Percentiles rank a stretch among this genome's conserved stretches.
These are phyloP conservation scores for Gadus chalcogrammus DNA, from an alignment of 2,113 vertebrate genomes.

Conservation along the genomic window DNA sequence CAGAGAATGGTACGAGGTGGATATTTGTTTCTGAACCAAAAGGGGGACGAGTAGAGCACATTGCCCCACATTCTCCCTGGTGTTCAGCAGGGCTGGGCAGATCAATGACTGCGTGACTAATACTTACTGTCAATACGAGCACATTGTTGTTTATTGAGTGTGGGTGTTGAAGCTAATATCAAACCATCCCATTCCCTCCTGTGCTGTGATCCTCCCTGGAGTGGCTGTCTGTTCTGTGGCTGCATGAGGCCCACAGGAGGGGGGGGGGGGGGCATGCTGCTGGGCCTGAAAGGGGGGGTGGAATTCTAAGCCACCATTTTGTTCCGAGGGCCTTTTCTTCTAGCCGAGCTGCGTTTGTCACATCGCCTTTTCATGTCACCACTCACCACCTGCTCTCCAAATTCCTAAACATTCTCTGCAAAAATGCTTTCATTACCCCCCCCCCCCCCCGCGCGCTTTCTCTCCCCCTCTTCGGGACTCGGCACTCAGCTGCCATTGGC, in stretches of 20 bases:
- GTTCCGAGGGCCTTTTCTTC: constrained; percentile 53
- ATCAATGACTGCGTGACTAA: too few species aligned
- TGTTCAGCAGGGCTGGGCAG: too few species aligned
- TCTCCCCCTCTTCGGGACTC: constrained; percentile 12
- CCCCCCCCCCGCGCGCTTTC: neutral
- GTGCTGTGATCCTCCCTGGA: too few species aligned
- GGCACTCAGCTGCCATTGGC: neutral
- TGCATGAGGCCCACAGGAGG: neutral
- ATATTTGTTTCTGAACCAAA: too few species aligned
- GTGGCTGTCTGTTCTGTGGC: constrained; percentile 6
- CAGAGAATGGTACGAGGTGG: too few species aligned
- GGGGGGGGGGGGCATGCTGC: neutral
- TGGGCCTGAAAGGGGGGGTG: constrained; percentile 15
- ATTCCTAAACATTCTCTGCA: constrained; percentile 74
- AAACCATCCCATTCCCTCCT: too few species aligned
- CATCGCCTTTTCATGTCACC: constrained; percentile 73
- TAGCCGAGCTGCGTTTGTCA: constrained; percentile 71
- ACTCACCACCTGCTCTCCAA: constrained; percentile 77
- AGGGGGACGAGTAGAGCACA: too few species aligned
- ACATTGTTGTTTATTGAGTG: too few species aligned
- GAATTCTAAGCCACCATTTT: constrained; percentile 60
- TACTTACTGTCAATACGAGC: too few species aligned
- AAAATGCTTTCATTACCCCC: constrained; percentile 46
- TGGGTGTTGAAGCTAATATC: too few species aligned
- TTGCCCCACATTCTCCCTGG: too few species aligned